Evolutionary conservation across 2,113 vertebrate species (phyloP), one percentile per base, ranked within the genome.

Genomic region (Ceratotherium simum): DNA sequence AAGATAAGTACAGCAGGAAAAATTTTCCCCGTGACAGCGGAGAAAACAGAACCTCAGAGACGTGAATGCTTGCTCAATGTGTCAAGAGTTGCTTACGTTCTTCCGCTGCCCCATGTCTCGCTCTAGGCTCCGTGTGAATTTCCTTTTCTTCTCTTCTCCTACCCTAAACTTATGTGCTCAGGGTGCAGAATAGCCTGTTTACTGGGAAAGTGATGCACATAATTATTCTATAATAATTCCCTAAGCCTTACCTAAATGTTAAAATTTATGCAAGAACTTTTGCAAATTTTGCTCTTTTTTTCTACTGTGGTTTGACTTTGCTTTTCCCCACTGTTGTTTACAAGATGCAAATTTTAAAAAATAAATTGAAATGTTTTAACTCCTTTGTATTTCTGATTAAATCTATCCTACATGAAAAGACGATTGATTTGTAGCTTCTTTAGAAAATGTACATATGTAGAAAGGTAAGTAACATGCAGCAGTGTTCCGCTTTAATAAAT

Each of bases 401-500:
- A 87, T 88, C 54, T 4, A 83, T 95, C 97, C 97, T 58, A 62
- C 80, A 96, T 95, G 31, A 94, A 86, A 96, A 95, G 3, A 10
- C 87, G 93, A 51, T 33, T 21, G 11, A 1, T 93, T 80, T 96
- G 58, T 81, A 93, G 70, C 60, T 82, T 96, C 62, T 90, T 88
- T 58, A 48, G 70, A 86, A 96, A 80, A 87, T 18, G 33, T 95
- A 65, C 58, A 21, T 86, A 56, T 70, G 11, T 54, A 58, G 80
- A 91, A 83, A 95, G 2, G 14, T 54, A 84, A 27, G 2, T 70
- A 72, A 65, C 8, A 69, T 18, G 2, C 0, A 6, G 1, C 82
- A 88, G 56, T 87, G 46, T 9, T 39, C 73, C 23, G 72, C 76
- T 96, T 97, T 97, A 95, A 97, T 96, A 96, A 93, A 67, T 95